Evolutionary conservation across 2,888 invertebrate genomes (phyloP).

Genomic region (Limnephilus lunatus): DNA sequence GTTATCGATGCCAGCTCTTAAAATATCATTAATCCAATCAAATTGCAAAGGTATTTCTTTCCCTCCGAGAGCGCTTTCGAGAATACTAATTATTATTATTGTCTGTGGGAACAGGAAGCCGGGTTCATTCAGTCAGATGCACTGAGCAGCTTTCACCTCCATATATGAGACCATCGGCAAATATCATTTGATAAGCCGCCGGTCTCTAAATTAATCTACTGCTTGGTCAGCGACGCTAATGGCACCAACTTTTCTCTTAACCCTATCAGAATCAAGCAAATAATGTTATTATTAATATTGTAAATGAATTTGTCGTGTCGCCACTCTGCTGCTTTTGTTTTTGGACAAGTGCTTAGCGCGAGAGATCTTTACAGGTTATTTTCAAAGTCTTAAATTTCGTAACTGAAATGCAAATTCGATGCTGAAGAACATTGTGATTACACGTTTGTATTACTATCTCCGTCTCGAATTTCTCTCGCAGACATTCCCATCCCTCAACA

Average conservation of each 20-base stretch:
- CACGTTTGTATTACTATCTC: background rate
- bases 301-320: background rate
- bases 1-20: background rate
- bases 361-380: background rate
- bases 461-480: background rate
- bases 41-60: background rate
- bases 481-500: slow-evolving; percentile 7
- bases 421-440: background rate
- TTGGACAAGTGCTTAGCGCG: background rate
- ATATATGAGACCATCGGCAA: slow-evolving; percentile 24
- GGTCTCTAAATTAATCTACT: background rate
- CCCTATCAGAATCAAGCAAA: background rate
- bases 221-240: background rate
- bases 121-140: background rate
- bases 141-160: slow-evolving; percentile 30
- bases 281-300: background rate
- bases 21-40: background rate
- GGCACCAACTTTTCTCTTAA: background rate
- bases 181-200: slow-evolving; percentile 15
- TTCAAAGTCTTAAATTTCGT: background rate
- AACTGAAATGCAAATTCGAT: background rate
- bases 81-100: background rate
- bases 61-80: background rate
- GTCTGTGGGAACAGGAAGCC: background rate
- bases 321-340: background rate